Conservation (phyloP, 2,113 vertebrate genomes). For the Coregonus clupeaformis region DNA sequence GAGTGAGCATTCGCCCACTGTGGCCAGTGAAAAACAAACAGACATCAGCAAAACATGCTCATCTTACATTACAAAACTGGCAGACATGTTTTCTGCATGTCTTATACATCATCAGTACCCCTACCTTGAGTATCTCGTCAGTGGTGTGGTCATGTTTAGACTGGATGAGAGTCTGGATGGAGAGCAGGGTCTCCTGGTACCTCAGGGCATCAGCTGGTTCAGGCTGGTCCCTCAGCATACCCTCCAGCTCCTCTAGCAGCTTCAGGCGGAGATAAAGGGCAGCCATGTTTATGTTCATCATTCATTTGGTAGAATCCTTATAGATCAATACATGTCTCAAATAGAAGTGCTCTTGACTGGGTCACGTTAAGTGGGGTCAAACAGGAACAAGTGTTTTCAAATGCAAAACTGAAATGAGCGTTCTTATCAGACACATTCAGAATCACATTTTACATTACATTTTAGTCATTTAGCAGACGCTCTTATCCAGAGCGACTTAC, state of each 20-base stretch:
- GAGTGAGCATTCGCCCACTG: conserved; percentile 74
- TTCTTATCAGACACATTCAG: too few relatives aligned
- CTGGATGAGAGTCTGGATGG: conserved; percentile 77
- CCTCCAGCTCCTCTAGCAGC: conserved; percentile 83
- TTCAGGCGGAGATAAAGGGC: conserved; percentile 49
- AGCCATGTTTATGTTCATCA: neutral
- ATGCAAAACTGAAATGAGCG: too few relatives aligned
- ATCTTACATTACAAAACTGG: neutral
- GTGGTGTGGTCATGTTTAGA: conserved; percentile 75
- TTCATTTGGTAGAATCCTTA: neutral
- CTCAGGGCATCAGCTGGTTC: conserved; percentile 40
- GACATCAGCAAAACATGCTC: neutral
- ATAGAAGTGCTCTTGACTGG: too few relatives aligned
- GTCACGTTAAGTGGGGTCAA: too few relatives aligned
- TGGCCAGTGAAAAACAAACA: conserved; percentile 7
- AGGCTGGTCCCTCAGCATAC: conserved; percentile 69
- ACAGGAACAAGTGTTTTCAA: too few relatives aligned
- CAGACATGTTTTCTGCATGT: neutral
- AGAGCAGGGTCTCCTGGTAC: conserved; percentile 71
- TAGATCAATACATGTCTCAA: neutral
- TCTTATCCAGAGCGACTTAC: too few relatives aligned
- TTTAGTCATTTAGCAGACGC: too few relatives aligned
- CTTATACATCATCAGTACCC: neutral
- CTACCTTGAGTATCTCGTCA: conserved; percentile 84
- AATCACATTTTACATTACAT: too few relatives aligned